Base-by-base conservation (phyloP, 2,797 vertebrate species). In the Chelmon rostratus region DNA sequence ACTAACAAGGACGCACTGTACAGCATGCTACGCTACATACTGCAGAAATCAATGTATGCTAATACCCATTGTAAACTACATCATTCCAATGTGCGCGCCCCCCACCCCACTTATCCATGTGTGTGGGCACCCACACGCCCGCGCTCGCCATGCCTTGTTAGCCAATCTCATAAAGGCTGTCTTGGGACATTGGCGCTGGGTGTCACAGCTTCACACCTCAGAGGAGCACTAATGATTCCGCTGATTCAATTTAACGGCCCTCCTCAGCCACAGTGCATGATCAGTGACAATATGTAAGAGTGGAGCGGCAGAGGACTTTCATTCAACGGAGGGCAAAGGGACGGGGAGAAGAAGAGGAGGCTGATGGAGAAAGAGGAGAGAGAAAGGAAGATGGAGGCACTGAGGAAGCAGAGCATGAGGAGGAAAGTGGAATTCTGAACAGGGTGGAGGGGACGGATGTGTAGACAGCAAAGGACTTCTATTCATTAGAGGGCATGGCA, bases 181-280 rank as follows among this genome's bases (percentile, higher is more conserved):
- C 57, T 56, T 68, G 81, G 80, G 75, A 68, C 73, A 73, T 37
- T 71, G 80, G 67, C 53, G 53, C 35, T 35, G 46, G 38, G 64
- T 85, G 83, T 73, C 71, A 58, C 50, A 44, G 78, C 73, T 72
- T 85, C 81, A 86, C 83, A 83, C 66, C 69, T 85, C 73, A 61
- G 46, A 68, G 74, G 74, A 83, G 73, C 69, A 25, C 68, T 88
- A 88, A 90, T 76, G 77, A 88, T 63, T 78, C 61, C 46, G 80
- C 82, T 64, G 79, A 86, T 85, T 82, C 57, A 80, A 79, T 80
- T 77, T 47, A 79, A 76, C 21, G 1, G 53, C 42, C 33, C 47
- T 74, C 58, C 53, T 65, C 66, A 68, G 76, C 50, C 77, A 52
- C 72, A 49, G 53, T 44, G 58, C 46, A 19, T 47, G 71, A 88